Base-by-base conservation (phyloP, 2,888 invertebrate genomes). In the Adineta ricciae region DNA sequence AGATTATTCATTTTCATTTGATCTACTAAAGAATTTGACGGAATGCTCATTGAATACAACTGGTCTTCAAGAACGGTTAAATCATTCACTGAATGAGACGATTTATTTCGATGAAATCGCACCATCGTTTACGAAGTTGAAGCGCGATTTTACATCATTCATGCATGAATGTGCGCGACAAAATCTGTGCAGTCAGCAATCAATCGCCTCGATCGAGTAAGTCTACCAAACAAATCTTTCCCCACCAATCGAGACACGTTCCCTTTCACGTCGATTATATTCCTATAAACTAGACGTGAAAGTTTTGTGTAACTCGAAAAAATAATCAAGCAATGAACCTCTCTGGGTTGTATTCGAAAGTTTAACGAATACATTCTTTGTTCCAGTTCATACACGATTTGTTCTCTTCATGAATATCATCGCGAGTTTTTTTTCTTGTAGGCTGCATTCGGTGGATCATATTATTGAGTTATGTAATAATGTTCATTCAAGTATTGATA, bases 41-140 rank as follows among this genome's bases (percentile, higher is more conserved):
- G 24, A 64, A 27, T 32, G 27, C 16, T 64, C 64, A 64, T 27
- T 32, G 9, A 32, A 41, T n/a, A 38, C 82, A 16, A 36, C 49
- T n/a, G 32, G 32, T 83, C 73, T 85, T 24, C 72, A n/a, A 78
- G 54, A 83, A 78, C 72, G 83, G 78, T 83, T 85, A 36, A n/a
- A 83, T 24, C 46, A 72, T 50, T 83, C 73, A 89, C 92, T 97
- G 54, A 93, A 92, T 88, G 96, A 97, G 89, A 92, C 93, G 85
- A 93, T 97, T 24, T 97, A 96, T 90, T 97, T 94, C 90, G 97
- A 97, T 89, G 97, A 97, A 91, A 95, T 97, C 56, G 96, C 95
- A 24, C 90, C 94, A 9, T 93, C 94, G 49, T 95, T 96, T 89
- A 96, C 96, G 41, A 93, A 95, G 87, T 92, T 97, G 88, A 93